Base-by-base conservation (phyloP, 2,113 vertebrate genomes). In the Condylura cristata region DNA sequence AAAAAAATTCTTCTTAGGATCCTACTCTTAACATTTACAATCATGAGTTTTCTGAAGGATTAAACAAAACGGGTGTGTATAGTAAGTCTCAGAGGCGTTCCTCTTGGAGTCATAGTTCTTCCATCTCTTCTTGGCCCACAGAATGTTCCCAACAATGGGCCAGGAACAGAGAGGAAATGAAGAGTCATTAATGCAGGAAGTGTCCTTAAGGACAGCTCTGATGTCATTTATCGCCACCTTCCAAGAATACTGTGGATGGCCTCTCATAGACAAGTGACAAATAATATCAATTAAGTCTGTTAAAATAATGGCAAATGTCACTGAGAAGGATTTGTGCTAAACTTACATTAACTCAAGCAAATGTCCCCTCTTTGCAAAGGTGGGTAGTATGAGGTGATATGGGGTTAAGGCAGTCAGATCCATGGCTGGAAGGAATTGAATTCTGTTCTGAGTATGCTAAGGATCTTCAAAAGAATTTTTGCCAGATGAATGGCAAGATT, bases 81-180 rank as follows among this genome's bases (percentile, higher is more conserved):
- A 30, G 37, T 56, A 22, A 18, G 53, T 81, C 22, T 82, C n/a
- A 44, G 24, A 81, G 20, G 37, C 46, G 12, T 74, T 60, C 58
- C 3, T 10, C 8, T n/a, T 63, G 32, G 72, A 93, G 20, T 5
- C 66, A 58, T 12, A 74, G 30, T 20, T 90, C 48, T 37, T 85
- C 30, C 10, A 1, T 72, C 39, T 84, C 63, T 60, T 79, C 71
- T 75, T 86, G 71, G 30, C 53, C 65, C 56, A 88, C 4, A 37
- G 32, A 92, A 48, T 89, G 75, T 93, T 72, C 46, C 60, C 32
- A 60, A 46, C 9, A 84, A 28, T 3, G 9, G 28, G 68, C 28
- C 39, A 90, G 82, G 53, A 26, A 61, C 93, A 96, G 41, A 94
- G n/a, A 84, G n/a, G 51, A 95, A 84, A 46, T 39, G 26, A 87